Evolutionary conservation across 2,797 vertebrate genomes (phyloP), one percentile per base, ranked within the genome.

Genomic region (Pygocentrus nattereri): DNA sequence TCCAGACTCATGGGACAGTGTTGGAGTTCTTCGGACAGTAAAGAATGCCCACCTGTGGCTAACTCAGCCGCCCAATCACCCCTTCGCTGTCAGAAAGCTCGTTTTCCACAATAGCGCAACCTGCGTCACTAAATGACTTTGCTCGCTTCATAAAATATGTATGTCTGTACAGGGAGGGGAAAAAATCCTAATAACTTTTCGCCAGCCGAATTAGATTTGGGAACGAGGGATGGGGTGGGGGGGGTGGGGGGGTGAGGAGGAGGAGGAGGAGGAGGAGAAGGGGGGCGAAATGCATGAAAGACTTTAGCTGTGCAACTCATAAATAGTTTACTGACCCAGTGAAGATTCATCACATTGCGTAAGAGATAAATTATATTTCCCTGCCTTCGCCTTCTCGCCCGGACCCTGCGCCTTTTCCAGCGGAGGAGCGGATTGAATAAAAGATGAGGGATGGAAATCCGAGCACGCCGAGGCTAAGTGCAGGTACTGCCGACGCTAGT

Each of bases 291-390:
- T 77, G 83, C 88, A 87, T 88, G 86, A 88, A 86, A 84, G 83
- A 84, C 76, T 79, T 85, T 84, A 84, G 83, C 82, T 80, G 80
- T 83, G 87, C 81, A 83, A 79, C 87, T 89, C 88, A 90, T 88
- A 89, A 90, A 90, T 90, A 90, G 89, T 90, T 90, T 86, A 90
- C 88, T 73, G 83, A 88, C 69, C 88, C 81, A 82, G 87, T 71
- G 82, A 88, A 88, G 87, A 90, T 89, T 90, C 86, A 89, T 90
- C 88, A 88, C 87, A 70, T 85, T 84, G 84, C 81, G 80, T 89
- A 85, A 88, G 82, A 87, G 87, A 89, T 88, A 87, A 89, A 90
- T 87, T 78, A 85, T 87, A 88, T 87, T 88, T 88, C 80, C 50
- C 85, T 80, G 83, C 79, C 75, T 85, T 84, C 71, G 79, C 85